Percentiles rank a stretch among this genome's conserved stretches.
These are phyloP conservation scores for Mesorhabditis sp. DNA, from an alignment of 2,888 invertebrate genomes.

Conservation along the genomic window DNA sequence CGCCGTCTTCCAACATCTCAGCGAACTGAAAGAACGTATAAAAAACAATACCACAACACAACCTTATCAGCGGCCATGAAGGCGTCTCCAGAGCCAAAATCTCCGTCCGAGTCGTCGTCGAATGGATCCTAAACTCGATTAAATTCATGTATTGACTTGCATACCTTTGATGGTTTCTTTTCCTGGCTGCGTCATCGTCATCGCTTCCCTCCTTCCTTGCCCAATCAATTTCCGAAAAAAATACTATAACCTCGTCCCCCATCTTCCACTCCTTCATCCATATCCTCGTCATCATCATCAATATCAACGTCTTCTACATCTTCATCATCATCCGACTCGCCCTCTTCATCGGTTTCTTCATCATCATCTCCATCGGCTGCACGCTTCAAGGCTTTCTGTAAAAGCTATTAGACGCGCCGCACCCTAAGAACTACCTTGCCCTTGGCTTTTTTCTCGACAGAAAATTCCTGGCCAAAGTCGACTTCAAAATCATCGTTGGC, in stretches of 20 bases:
- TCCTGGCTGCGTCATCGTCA: no score
- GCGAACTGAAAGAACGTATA: slow-evolving; percentile 24
- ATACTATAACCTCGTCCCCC: slow-evolving; percentile 15
- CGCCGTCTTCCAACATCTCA: slow-evolving; percentile 37
- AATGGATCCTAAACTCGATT: neutral
- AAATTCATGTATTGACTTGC: neutral
- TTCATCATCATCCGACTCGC: slow-evolving; percentile 23
- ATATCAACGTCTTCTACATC: slow-evolving; percentile 24
- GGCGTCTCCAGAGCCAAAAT: neutral
- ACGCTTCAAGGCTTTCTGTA: slow-evolving; percentile 31
- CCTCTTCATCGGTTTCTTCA: slow-evolving; percentile 26
- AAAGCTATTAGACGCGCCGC: neutral
- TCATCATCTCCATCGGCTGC: slow-evolving; percentile 39
- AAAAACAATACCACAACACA: neutral
- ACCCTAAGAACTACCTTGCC: neutral
- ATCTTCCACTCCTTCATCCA: slow-evolving; percentile 10
- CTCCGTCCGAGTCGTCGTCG: neutral
- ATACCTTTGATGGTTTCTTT: no score
- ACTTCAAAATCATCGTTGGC: slow-evolving; percentile 64
- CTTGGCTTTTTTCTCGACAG: slow-evolving; percentile 48
- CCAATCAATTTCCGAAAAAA: slow-evolving; percentile 22
- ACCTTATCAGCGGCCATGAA: neutral
- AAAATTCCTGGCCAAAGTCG: slow-evolving; percentile 67
- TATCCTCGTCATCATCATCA: slow-evolving; percentile 19
- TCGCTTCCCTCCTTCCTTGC: neutral